phyloP scores from a whole-genome alignment of 2,113 vertebrate genomes.

The Odontesthes bonariensis region DNA sequence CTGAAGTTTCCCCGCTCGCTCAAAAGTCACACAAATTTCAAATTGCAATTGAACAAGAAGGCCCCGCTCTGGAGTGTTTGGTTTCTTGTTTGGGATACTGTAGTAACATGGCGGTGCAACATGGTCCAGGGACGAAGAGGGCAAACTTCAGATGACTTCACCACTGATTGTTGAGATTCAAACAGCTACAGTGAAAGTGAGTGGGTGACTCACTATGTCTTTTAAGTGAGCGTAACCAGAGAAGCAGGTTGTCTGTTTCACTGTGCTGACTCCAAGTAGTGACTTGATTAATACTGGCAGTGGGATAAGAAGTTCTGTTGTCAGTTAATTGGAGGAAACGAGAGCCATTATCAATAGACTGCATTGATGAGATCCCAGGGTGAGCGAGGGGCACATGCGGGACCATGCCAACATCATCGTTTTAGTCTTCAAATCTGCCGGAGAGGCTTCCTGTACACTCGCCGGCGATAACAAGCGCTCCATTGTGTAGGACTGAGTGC shows the following conservation, averaged over 20 bases:
- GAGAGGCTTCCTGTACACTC: slow-evolving; percentile 50
- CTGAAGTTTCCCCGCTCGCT: too few species aligned
- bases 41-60: too few species aligned
- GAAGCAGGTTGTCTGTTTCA: slow-evolving; percentile 1
- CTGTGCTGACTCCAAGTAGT: not conserved
- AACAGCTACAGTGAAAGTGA: too few species aligned
- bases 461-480: slow-evolving; percentile 54
- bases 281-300: not conserved
- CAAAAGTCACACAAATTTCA: too few species aligned
- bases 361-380: slow-evolving; percentile 23
- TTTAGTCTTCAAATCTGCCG: slow-evolving; percentile 26
- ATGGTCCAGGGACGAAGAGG: too few species aligned
- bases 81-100: too few species aligned
- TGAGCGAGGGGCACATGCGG: slow-evolving; percentile 16
- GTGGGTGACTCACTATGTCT: too few species aligned
- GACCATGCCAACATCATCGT: slow-evolving; percentile 34
- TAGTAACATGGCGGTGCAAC: too few species aligned
- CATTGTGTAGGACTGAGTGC: slow-evolving; percentile 60
- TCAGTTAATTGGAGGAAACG: slow-evolving; percentile 23
- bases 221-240: not conserved
- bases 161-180: too few species aligned
- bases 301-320: not conserved
- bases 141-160: too few species aligned
- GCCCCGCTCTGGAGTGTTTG: too few species aligned
- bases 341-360: slow-evolving; percentile 26